Conservation (phyloP, 2,888 invertebrate genomes). For the Aradus depressus region DNA sequence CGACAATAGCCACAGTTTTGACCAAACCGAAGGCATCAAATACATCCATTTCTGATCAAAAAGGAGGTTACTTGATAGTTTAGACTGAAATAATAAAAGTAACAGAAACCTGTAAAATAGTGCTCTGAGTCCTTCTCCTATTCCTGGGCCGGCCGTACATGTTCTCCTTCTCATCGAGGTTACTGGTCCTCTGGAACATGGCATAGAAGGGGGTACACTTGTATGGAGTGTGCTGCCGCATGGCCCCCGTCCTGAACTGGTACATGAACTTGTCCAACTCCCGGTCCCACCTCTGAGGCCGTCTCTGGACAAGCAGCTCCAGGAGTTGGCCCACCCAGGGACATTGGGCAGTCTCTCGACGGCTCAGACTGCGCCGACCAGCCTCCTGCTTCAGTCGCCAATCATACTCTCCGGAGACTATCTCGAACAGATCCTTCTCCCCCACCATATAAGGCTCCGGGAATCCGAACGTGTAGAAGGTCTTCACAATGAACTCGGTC, state of each 20-base stretch:
- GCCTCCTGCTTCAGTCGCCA: conserved; percentile 14
- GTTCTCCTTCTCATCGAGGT: conserved; percentile 26
- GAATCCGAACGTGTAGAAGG: conserved; percentile 27
- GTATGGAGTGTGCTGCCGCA: conserved; percentile 18
- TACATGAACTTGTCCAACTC: conserved; percentile 26
- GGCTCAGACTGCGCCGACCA: conserved; percentile 3
- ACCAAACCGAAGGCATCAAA: no score
- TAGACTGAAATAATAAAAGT: no score
- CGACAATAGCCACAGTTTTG: no score
- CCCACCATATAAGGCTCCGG: conserved; percentile 20
- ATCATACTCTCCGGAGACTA: conserved; percentile 16
- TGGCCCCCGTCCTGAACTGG: conserved; percentile 24
- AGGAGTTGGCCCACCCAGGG: conserved; percentile 24
- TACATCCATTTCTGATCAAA: no score
- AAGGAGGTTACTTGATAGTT: no score
- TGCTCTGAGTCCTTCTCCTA: no score
- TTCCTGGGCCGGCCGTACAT: conserved; percentile 9
- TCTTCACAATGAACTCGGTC: conserved; percentile 24
- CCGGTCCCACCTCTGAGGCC: conserved; percentile 25
- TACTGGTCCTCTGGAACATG: conserved; percentile 21
- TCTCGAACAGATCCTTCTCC: conserved; percentile 17
- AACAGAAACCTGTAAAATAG: no score
- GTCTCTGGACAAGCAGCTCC: conserved; percentile 19
- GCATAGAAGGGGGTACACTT: conserved; percentile 22
- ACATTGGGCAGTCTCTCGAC: conserved; percentile 12